Percentiles rank a stretch among this genome's conserved stretches.
phyloP scores from a whole-genome alignment of 2,888 invertebrate genomes.

The Oscheius onirici region DNA sequence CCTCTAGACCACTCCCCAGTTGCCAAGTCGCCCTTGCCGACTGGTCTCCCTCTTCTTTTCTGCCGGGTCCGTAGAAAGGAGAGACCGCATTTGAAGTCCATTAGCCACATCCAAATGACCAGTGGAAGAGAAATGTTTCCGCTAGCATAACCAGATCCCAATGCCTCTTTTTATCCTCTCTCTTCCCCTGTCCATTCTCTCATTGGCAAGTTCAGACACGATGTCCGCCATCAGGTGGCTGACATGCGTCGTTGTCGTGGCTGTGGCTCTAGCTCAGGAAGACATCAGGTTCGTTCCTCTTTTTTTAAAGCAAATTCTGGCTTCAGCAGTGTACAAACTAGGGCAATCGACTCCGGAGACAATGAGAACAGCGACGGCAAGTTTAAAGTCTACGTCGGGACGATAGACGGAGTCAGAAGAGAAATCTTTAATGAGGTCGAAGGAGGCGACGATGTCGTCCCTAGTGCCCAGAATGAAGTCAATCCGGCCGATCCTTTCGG shows the following conservation, averaged over 20 bases:
- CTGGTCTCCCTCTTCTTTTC: too few species aligned
- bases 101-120: conserved; percentile 6
- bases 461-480: conserved; percentile 40
- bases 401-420: conserved; percentile 58
- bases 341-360: conserved; percentile 27
- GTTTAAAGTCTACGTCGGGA: conserved; percentile 57
- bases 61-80: background rate
- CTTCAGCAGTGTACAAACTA: conserved; percentile 20
- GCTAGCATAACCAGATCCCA: background rate
- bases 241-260: background rate
- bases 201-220: conserved; percentile 5
- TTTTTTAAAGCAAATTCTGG: background rate
- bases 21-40: background rate
- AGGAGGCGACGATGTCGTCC: conserved; percentile 41
- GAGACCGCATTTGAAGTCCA: background rate
- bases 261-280: conserved; percentile 20
- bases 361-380: conserved; percentile 37
- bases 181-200: background rate
- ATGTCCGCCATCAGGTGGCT: conserved; percentile 31
- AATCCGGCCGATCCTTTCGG: conserved; percentile 53
- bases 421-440: conserved; percentile 61
- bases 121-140: conserved; percentile 11
- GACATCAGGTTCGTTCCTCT: background rate
- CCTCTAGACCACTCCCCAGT: background rate
- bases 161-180: too few species aligned